Conservation (phyloP, 2,888 invertebrate species). For the Amblyjoppa proteus region DNA sequence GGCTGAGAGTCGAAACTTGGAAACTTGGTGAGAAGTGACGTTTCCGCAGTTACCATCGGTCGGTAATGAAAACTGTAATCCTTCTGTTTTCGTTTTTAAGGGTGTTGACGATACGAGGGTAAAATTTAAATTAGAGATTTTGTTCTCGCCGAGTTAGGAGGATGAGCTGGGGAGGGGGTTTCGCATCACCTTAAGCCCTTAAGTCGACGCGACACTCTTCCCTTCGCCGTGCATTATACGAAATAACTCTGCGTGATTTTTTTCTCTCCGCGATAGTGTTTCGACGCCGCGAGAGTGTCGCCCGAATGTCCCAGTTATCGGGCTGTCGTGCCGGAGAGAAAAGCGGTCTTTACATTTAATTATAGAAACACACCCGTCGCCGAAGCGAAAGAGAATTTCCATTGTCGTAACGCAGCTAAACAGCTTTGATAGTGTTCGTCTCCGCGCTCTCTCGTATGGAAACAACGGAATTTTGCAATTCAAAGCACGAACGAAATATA, state of each 20-base stretch:
- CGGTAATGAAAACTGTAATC: background rate
- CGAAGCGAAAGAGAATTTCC: slow-evolving; percentile 29
- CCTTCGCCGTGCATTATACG: background rate
- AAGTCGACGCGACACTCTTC: background rate
- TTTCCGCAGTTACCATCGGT: background rate
- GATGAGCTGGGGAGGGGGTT: background rate
- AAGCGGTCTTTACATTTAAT: slow-evolving; percentile 17
- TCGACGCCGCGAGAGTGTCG: background rate
- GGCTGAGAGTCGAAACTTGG: too few species aligned
- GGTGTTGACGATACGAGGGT: too few species aligned
- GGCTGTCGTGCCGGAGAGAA: slow-evolving; percentile 8
- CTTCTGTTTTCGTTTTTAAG: background rate
- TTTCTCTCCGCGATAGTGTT: slow-evolving; percentile 16
- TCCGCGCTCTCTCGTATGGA: background rate
- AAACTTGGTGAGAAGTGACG: too few species aligned
- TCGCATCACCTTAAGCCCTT: background rate
- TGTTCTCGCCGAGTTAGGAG: background rate
- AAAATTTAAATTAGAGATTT: background rate
- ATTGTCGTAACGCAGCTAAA: background rate
- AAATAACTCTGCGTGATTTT: slow-evolving; percentile 19
- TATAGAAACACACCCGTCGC: background rate
- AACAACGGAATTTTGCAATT: background rate
- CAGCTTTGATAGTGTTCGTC: background rate
- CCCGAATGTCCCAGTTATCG: slow-evolving; percentile 39
- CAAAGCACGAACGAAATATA: background rate